phyloP scores from a whole-genome alignment of 1,140 invertebrate genomes.

The Nephila pilipes region DNA sequence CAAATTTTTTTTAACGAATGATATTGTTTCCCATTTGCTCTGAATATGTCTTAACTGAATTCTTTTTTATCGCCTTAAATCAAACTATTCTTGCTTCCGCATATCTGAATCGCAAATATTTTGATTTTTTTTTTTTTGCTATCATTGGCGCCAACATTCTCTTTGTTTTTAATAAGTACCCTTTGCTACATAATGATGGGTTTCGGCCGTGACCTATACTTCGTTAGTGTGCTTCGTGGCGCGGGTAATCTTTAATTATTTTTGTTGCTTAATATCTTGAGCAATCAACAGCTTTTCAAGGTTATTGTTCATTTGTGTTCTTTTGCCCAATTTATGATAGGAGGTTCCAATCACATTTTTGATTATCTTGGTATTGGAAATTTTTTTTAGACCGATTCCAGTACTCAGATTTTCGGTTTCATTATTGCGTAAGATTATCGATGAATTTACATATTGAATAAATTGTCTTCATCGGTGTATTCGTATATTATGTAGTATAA shows the following conservation, averaged over 20 bases:
- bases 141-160: background rate
- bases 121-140: background rate
- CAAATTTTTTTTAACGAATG: too few species aligned
- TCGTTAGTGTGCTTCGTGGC: background rate
- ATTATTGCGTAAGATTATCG: too few species aligned
- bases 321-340: background rate
- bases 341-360: background rate
- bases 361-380: too few species aligned
- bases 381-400: too few species aligned
- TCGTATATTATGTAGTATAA: too few species aligned
- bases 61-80: too few species aligned
- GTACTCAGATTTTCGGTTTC: too few species aligned
- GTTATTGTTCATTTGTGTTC: background rate
- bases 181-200: constrained; percentile 15
- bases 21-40: too few species aligned
- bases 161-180: background rate
- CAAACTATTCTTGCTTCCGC: background rate
- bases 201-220: constrained; percentile 18
- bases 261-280: constrained; percentile 1
- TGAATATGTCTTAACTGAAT: too few species aligned
- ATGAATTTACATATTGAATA: too few species aligned
- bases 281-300: constrained; percentile 25
- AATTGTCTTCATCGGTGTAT: too few species aligned
- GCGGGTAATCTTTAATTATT: constrained; percentile 28
- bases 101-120: background rate